phyloP scores from a whole-genome alignment of 2,797 vertebrate species.

The Eutrigla gurnardus region DNA sequence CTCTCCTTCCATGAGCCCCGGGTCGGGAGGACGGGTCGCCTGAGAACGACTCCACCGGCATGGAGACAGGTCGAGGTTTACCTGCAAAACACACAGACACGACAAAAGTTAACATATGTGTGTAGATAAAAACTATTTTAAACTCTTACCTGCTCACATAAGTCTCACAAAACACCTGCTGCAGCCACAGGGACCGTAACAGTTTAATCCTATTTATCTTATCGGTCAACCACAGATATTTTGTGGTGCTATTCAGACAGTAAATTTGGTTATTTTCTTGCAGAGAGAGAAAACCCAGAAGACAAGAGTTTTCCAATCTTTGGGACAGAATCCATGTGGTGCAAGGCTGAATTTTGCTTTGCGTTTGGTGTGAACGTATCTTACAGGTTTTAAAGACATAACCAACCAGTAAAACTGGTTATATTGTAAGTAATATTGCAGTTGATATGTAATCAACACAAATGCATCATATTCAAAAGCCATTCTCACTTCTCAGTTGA shows the following conservation, averaged over 20 bases:
- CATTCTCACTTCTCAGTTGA: neutral
- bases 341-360: too few species aligned
- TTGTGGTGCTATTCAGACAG: neutral
- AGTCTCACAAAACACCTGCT: neutral
- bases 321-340: too few species aligned
- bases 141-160: too few species aligned
- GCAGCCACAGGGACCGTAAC: neutral
- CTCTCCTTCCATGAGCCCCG: slow-evolving; percentile 87
- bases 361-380: too few species aligned
- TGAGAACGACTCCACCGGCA: slow-evolving; percentile 92
- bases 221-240: neutral
- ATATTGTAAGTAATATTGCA: too few species aligned
- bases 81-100: slow-evolving; percentile 74
- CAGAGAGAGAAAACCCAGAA: too few species aligned
- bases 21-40: slow-evolving; percentile 85
- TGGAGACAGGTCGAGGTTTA: slow-evolving; percentile 94
- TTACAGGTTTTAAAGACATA: too few species aligned
- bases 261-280: neutral
- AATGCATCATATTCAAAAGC: too few species aligned
- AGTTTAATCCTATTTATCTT: neutral
- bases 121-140: neutral
- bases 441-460: too few species aligned
- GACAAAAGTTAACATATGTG: neutral
- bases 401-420: too few species aligned
- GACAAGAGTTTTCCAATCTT: too few species aligned